Evolutionary conservation across 2,797 vertebrate species (phyloP).

Genomic region (Potorous gilbertii): DNA sequence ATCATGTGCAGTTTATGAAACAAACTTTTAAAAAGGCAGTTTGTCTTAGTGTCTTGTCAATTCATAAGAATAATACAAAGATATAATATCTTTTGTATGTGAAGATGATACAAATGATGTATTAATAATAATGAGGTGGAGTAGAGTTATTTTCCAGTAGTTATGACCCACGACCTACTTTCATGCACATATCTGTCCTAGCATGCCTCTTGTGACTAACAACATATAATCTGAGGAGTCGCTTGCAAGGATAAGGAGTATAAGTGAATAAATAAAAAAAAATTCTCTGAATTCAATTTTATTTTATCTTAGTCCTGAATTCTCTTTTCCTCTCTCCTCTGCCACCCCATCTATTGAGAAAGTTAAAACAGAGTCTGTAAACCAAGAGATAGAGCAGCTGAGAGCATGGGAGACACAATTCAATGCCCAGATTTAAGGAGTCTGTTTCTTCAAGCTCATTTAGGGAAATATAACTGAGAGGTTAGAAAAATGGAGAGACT

Average conservation of each 20-base stretch:
- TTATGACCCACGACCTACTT: neutral
- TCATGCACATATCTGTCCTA: neutral
- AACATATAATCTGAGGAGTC: neutral
- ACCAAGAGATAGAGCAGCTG: neutral
- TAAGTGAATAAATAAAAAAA: neutral
- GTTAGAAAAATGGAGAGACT: neutral
- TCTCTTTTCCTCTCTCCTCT: neutral
- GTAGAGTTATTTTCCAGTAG: slow-evolving; percentile 6
- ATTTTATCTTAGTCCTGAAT: neutral
- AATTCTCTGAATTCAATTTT: neutral
- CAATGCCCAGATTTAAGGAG: slow-evolving; percentile 96
- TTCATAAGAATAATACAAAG: slow-evolving; percentile 37
- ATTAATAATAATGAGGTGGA: neutral
- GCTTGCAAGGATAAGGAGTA: neutral
- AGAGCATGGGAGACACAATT: neutral
- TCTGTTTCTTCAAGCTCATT: slow-evolving; percentile 91
- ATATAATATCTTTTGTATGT: neutral
- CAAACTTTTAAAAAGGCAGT: slow-evolving; percentile 54
- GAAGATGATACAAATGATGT: slow-evolving; percentile 15
- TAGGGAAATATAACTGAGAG: slow-evolving; percentile 28
- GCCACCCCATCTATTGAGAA: neutral
- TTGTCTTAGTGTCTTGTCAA: slow-evolving; percentile 45
- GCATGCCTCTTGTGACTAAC: neutral
- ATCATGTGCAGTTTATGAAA: slow-evolving; percentile 49
- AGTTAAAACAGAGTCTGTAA: neutral